Conservation (phyloP, 92 coral and sea anemone genomes). For the Zoanthus sansibaricus region DNA sequence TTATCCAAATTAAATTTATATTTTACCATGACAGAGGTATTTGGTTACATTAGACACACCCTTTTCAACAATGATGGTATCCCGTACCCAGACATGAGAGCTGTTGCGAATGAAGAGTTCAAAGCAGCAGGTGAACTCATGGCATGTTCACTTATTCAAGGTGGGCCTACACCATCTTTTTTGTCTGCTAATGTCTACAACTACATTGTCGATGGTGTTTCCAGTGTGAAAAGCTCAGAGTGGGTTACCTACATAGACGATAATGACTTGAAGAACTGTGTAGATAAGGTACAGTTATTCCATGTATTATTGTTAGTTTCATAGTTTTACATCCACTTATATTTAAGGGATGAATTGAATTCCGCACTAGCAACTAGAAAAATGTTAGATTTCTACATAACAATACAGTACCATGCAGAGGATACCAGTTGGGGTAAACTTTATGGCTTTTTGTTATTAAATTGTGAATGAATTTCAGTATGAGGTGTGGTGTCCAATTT, state of each 20-base stretch:
- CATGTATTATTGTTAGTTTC: slow-evolving; percentile 23
- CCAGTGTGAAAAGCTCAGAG: slow-evolving; percentile 46
- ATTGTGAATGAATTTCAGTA: slow-evolving; percentile 20
- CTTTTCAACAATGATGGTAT: slow-evolving; percentile 67
- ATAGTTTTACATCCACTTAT: slow-evolving; percentile 21
- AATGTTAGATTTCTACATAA: slow-evolving; percentile 14
- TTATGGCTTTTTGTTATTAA: slow-evolving; percentile 22
- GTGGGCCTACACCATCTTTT: slow-evolving; percentile 53
- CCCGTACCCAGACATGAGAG: slow-evolving; percentile 67
- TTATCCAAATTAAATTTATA: slow-evolving; percentile 18
- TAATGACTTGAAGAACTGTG: slow-evolving; percentile 23
- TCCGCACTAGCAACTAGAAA: slow-evolving; percentile 22
- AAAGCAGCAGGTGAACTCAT: slow-evolving; percentile 65
- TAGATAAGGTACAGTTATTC: slow-evolving; percentile 21
- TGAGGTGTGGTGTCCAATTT: slow-evolving; percentile 22
- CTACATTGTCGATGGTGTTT: slow-evolving; percentile 52
- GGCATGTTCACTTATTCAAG: slow-evolving; percentile 60
- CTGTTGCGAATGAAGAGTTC: slow-evolving; percentile 74
- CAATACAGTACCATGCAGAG: slow-evolving; percentile 19
- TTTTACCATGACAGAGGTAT: slow-evolving; percentile 50
- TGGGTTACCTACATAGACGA: slow-evolving; percentile 30
- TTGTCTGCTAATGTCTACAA: slow-evolving; percentile 55
- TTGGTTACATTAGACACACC: slow-evolving; percentile 58
- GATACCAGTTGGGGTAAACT: slow-evolving; percentile 18
- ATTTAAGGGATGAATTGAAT: slow-evolving; percentile 12